Evolutionary conservation across 1,140 invertebrate genomes (phyloP).

Genomic region (Thalassaphorura encarpata): DNA sequence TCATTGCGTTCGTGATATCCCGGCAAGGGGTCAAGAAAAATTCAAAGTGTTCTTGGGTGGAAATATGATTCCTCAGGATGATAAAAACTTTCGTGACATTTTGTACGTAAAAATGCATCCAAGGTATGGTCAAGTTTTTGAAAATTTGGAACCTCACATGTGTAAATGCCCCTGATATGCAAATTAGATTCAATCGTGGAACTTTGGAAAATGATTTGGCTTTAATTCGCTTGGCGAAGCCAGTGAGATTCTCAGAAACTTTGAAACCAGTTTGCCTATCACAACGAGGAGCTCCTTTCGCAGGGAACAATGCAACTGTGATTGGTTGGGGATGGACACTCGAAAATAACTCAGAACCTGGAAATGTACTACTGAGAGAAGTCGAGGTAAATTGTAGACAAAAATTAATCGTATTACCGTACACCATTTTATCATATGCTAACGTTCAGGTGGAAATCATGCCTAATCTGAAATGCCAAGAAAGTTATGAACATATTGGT

Average conservation of each 20-base stretch:
- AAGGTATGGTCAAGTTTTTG: no score
- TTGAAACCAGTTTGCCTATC: conserved; percentile 71
- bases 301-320: conserved; percentile 56
- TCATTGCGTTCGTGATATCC: no score
- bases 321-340: conserved; percentile 76
- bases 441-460: conserved; percentile 42
- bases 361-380: conserved; percentile 66
- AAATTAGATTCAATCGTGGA: no score
- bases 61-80: no score
- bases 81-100: no score
- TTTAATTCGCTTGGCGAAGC: conserved; percentile 60
- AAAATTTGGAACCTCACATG: no score
- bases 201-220: conserved; percentile 85
- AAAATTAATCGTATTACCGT: conserved; percentile 59
- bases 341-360: conserved; percentile 63
- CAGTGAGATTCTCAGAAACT: conserved; percentile 63
- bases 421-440: conserved; percentile 74
- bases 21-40: no score
- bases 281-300: conserved; percentile 51
- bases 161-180: no score
- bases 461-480: no score
- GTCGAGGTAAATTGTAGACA: conserved; percentile 68
- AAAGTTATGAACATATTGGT: no score
- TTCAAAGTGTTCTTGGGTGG: no score
- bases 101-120: no score